A percentile compares a stretch with the other conserved stretches of the same genome.
Conservation (phyloP, 2,888 invertebrate species). For the Balanococcus diminutus region DNA sequence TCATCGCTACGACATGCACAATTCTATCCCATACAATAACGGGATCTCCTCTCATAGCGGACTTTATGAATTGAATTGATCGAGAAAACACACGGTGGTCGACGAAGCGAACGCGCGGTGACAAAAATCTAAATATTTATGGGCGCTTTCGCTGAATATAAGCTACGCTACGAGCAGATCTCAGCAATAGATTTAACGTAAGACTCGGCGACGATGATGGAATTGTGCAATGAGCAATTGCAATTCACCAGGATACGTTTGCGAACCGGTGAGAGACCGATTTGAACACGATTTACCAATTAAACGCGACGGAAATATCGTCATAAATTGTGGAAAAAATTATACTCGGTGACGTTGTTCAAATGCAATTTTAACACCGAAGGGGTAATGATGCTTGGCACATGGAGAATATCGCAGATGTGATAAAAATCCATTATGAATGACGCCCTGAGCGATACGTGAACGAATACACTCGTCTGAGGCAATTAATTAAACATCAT, state of each 20-base stretch:
- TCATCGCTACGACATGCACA: neutral
- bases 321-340: constrained; percentile 15
- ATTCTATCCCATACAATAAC: neutral
- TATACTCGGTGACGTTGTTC: neutral
- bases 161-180: neutral
- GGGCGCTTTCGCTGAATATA: neutral
- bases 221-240: neutral
- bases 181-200: neutral
- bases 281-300: constrained; percentile 12
- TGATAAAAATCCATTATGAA: neutral
- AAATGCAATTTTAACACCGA: neutral
- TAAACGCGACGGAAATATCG: constrained; percentile 19
- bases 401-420: neutral
- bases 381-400: neutral
- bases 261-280: neutral
- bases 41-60: neutral
- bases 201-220: neutral
- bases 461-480: neutral
- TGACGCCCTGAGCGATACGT: neutral
- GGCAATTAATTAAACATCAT: neutral
- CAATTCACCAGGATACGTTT: neutral
- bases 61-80: neutral
- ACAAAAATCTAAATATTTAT: neutral
- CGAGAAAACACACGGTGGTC: neutral
- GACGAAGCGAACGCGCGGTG: neutral